Conservation (phyloP, 2,888 invertebrate genomes). For the Aspidapion aeneum region DNA sequence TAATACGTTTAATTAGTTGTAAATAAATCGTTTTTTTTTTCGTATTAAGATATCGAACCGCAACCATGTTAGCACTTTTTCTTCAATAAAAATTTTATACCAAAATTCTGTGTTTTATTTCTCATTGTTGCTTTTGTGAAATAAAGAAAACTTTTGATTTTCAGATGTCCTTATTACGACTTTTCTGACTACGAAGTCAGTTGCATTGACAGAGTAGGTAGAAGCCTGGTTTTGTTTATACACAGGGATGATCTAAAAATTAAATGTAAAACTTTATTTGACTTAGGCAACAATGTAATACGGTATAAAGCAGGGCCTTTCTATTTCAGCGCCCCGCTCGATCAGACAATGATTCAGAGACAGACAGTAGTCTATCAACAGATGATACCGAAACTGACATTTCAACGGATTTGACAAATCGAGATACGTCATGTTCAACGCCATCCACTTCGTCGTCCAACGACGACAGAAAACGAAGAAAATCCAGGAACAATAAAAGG, state of each 20-base stretch:
- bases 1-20: too few species aligned
- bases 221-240: too few species aligned
- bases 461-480: too few species aligned
- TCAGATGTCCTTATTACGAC: too few species aligned
- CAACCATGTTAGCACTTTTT: not conserved
- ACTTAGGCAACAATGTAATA: not conserved
- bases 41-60: too few species aligned
- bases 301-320: not conserved
- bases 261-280: not conserved
- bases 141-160: not conserved
- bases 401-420: not conserved
- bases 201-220: too few species aligned
- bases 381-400: not conserved
- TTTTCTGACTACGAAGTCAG: too few species aligned
- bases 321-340: not conserved
- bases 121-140: not conserved
- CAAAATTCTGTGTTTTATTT: not conserved
- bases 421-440: not conserved
- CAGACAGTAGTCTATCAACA: not conserved
- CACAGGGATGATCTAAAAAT: too few species aligned
- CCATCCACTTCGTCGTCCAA: too few species aligned
- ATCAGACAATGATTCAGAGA: not conserved
- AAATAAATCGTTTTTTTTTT: too few species aligned
- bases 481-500: too few species aligned
- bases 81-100: not conserved